phyloP scores from a whole-genome alignment of 2,888 invertebrate genomes.

The Drosophila macrothrix region DNA sequence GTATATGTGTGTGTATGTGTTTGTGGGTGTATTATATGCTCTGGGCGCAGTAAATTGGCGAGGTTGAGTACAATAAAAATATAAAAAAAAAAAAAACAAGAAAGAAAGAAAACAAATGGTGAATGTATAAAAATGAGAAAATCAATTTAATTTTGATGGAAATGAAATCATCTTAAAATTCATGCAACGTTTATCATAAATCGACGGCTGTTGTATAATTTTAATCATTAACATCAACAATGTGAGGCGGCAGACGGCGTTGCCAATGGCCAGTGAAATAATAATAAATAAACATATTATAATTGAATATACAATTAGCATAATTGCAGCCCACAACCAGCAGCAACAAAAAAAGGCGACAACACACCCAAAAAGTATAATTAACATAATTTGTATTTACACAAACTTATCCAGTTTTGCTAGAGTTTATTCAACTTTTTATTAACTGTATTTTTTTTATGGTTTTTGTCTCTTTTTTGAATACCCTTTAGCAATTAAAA shows the following conservation, averaged over 20 bases:
- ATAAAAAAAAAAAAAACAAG: background rate
- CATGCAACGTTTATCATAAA: constrained; percentile 73
- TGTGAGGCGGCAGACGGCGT: background rate
- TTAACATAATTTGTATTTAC: constrained; percentile 78
- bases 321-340: constrained; percentile 60
- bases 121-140: constrained; percentile 37
- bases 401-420: constrained; percentile 66
- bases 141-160: constrained; percentile 76
- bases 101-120: constrained; percentile 9
- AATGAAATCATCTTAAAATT: constrained; percentile 76
- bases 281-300: constrained; percentile 80
- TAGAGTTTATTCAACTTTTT: constrained; percentile 33
- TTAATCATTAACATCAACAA: constrained; percentile 65
- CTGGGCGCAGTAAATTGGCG: constrained; percentile 54
- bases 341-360: constrained; percentile 21
- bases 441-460: constrained; percentile 2
- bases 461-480: constrained; percentile 1
- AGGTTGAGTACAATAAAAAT: constrained; percentile 28
- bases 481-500: background rate
- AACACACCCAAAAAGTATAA: constrained; percentile 54
- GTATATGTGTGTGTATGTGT: background rate
- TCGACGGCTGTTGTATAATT: constrained; percentile 70
- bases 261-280: constrained; percentile 51
- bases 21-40: constrained; percentile 66
- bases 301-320: constrained; percentile 80